Evolutionary conservation across 2,797 vertebrate species (phyloP).

Genomic region (Lacerta viridis): DNA sequence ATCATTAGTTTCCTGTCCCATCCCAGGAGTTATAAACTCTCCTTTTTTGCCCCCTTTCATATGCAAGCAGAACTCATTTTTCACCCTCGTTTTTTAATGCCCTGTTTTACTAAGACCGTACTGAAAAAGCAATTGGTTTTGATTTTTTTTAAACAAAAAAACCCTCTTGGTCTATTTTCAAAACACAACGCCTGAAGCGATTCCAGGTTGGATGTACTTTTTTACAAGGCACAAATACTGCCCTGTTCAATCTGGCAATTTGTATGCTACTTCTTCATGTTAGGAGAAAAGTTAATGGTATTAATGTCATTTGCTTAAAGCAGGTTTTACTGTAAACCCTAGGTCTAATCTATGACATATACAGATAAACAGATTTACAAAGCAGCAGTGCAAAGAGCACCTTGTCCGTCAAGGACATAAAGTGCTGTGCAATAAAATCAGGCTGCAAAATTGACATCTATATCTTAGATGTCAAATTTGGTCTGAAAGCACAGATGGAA

Average conservation of each 20-base stretch:
- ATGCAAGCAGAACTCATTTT: background rate
- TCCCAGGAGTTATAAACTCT: background rate
- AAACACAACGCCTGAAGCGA: constrained; percentile 50
- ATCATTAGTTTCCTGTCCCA: background rate
- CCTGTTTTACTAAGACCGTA: background rate
- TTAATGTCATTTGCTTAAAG: constrained; percentile 67
- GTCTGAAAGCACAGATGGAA: background rate
- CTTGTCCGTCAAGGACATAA: constrained; percentile 59
- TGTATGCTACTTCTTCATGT: constrained; percentile 50
- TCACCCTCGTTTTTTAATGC: background rate
- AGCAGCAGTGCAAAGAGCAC: constrained; percentile 44
- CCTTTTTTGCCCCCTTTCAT: background rate
- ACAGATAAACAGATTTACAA: constrained; percentile 69
- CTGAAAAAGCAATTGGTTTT: background rate
- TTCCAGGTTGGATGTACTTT: constrained; percentile 64
- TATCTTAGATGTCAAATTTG: background rate
- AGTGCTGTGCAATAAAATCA: constrained; percentile 43
- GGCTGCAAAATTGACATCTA: background rate
- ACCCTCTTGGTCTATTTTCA: constrained; percentile 31
- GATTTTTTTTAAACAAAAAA: accelerated
- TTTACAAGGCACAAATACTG: constrained; percentile 15
- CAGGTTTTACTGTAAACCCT: constrained; percentile 58
- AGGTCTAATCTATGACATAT: constrained; percentile 63
- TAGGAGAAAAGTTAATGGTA: constrained; percentile 63
- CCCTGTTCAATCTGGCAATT: constrained; percentile 50